phyloP scores from a whole-genome alignment of 2,888 invertebrate genomes.

The Pseudolycoriella hygida region DNA sequence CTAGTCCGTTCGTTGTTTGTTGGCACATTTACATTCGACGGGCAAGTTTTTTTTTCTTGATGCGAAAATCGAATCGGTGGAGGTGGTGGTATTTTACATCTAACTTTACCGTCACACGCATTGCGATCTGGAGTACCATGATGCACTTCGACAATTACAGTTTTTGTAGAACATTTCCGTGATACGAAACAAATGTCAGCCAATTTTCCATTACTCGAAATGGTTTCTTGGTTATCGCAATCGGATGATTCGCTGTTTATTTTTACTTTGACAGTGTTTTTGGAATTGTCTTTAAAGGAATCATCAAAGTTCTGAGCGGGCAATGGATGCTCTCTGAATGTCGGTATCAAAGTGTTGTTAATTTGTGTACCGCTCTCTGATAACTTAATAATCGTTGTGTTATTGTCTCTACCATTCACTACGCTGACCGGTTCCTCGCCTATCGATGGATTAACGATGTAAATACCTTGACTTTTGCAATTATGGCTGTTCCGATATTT shows the following conservation, averaged over 20 bases:
- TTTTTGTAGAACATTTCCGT: slow-evolving; percentile 37
- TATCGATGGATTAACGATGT: not conserved
- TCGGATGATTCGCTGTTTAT: slow-evolving; percentile 1
- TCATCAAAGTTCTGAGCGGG: not conserved
- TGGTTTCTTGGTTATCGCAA: not conserved
- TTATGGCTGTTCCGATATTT: slow-evolving; percentile 3
- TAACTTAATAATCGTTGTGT: slow-evolving; percentile 55
- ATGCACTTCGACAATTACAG: slow-evolving; percentile 63
- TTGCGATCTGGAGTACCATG: slow-evolving; percentile 31
- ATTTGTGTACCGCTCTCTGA: slow-evolving; percentile 55
- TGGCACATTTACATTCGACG: slow-evolving; percentile 14
- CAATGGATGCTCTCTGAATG: not conserved
- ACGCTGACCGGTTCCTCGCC: not conserved
- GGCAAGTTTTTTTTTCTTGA: not conserved
- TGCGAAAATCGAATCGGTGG: slow-evolving; percentile 14
- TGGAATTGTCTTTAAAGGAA: not conserved
- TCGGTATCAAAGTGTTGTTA: slow-evolving; percentile 32
- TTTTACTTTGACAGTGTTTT: not conserved
- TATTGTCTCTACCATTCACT: slow-evolving; percentile 15
- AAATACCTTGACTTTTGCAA: not conserved
- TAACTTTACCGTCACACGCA: slow-evolving; percentile 14
- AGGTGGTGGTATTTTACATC: slow-evolving; percentile 22
- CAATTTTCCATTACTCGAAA: slow-evolving; percentile 16
- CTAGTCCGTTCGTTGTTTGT: slow-evolving; percentile 27
- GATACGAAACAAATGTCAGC: slow-evolving; percentile 29